Conservation (phyloP, 2,888 invertebrate species). For the Ecliptopera silaceata region DNA sequence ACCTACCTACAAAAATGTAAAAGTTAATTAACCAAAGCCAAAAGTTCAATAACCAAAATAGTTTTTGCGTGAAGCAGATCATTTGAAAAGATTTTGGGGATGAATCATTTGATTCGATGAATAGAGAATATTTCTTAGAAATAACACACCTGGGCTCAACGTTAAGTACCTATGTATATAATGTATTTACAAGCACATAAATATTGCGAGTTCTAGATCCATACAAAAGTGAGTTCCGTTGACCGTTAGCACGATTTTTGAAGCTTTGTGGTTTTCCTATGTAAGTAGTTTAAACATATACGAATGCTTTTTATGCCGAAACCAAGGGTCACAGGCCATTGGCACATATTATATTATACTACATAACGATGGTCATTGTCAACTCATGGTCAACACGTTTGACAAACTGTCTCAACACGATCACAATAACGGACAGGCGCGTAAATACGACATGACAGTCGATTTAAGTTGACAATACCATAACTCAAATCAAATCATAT, state of each 20-base stretch:
- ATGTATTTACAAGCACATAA: neutral
- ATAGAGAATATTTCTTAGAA: too few relatives aligned
- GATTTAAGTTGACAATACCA: too few relatives aligned
- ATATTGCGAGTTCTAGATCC: constrained; percentile 1
- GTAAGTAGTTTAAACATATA: constrained; percentile 11
- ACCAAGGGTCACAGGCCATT: constrained; percentile 19
- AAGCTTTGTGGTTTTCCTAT: neutral
- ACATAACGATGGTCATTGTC: constrained; percentile 28
- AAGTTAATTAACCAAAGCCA: too few relatives aligned
- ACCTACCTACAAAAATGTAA: too few relatives aligned
- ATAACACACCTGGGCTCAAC: too few relatives aligned
- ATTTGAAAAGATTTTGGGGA: too few relatives aligned
- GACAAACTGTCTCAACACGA: constrained; percentile 17
- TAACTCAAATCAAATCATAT: too few relatives aligned
- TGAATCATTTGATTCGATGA: too few relatives aligned
- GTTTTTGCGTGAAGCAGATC: too few relatives aligned
- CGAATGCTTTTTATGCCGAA: constrained; percentile 4
- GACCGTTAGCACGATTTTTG: constrained; percentile 7
- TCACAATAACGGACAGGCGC: constrained; percentile 7
- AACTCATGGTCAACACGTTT: constrained; percentile 4
- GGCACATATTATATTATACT: neutral
- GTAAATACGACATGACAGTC: neutral
- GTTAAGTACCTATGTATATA: neutral
- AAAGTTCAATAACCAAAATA: too few relatives aligned
- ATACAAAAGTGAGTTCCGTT: constrained; percentile 11